Evolutionary conservation across 2,797 vertebrate species (phyloP).

Genomic region (Pipistrellus kuhlii): DNA sequence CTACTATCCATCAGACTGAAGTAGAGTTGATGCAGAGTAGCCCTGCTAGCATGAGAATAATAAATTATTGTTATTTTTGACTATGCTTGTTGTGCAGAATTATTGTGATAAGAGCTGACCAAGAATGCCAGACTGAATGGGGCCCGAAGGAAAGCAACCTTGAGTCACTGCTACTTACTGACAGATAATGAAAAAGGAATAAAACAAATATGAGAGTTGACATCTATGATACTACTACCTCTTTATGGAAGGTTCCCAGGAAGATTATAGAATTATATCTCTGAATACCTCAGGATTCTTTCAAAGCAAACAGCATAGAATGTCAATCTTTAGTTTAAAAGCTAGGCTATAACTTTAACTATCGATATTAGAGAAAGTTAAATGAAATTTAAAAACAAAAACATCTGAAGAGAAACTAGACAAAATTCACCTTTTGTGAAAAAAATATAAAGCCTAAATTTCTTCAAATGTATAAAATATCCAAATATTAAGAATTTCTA

Average conservation of each 20-base stretch:
- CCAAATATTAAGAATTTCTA: slow-evolving; percentile 7
- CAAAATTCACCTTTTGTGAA: not conserved
- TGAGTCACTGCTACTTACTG: not conserved
- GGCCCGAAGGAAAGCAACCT: not conserved
- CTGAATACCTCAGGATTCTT: not conserved
- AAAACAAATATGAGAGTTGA: not conserved
- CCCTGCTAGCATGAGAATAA: not conserved
- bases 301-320: not conserved
- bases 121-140: not conserved
- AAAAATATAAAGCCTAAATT: not conserved
- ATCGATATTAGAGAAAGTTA: not conserved
- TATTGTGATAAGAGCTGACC: slow-evolving; percentile 5
- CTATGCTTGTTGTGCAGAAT: not conserved
- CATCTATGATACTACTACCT: not conserved
- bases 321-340: not conserved
- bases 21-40: not conserved
- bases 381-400: not conserved
- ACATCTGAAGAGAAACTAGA: not conserved
- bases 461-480: slow-evolving; percentile 36
- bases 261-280: not conserved
- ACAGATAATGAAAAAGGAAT: not conserved
- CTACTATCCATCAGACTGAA: not conserved
- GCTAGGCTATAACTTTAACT: not conserved
- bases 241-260: not conserved
- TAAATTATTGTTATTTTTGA: not conserved